A percentile compares a stretch with the other conserved stretches of the same genome.
phyloP scores from a whole-genome alignment of 2,797 vertebrate species.

The Esox masquinongy region DNA sequence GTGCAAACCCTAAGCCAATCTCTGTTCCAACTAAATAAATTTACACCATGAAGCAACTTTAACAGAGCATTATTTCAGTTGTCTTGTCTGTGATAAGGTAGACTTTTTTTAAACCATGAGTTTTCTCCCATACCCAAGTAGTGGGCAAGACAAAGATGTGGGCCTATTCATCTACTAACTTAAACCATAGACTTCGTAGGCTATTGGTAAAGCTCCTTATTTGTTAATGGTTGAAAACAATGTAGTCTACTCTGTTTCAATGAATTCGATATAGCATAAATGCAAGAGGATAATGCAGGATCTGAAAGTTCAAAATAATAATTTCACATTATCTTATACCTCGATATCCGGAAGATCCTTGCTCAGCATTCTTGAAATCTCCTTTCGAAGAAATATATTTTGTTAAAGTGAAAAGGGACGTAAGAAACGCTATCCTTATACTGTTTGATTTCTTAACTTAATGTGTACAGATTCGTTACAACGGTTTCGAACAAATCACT shows the following conservation, averaged over 20 bases:
- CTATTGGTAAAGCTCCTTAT: background rate
- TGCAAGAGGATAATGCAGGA: background rate
- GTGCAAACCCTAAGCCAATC: background rate
- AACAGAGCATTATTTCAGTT: no score
- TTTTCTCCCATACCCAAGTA: background rate
- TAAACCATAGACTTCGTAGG: background rate
- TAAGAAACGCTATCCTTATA: slow-evolving; percentile 9
- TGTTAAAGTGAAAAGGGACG: slow-evolving; percentile 15
- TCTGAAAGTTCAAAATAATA: slow-evolving; percentile 7
- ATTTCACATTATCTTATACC: slow-evolving; percentile 64
- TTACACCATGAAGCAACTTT: background rate
- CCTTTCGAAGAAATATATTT: slow-evolving; percentile 11
- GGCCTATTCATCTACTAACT: background rate
- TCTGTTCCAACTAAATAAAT: background rate
- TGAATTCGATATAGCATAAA: background rate
- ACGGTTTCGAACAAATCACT: background rate
- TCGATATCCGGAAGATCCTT: slow-evolving; percentile 83
- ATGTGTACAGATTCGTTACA: slow-evolving; percentile 20
- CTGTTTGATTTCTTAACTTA: slow-evolving; percentile 18
- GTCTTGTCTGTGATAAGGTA: background rate
- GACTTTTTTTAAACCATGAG: background rate
- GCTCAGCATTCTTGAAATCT: slow-evolving; percentile 78
- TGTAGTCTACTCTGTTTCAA: background rate
- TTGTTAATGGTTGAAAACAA: background rate
- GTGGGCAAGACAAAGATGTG: background rate